A percentile compares a stretch with the other conserved stretches of the same genome.
These are phyloP conservation scores for Nibea coibor DNA, from an alignment of 2,113 vertebrate species.

Conservation along the genomic window DNA sequence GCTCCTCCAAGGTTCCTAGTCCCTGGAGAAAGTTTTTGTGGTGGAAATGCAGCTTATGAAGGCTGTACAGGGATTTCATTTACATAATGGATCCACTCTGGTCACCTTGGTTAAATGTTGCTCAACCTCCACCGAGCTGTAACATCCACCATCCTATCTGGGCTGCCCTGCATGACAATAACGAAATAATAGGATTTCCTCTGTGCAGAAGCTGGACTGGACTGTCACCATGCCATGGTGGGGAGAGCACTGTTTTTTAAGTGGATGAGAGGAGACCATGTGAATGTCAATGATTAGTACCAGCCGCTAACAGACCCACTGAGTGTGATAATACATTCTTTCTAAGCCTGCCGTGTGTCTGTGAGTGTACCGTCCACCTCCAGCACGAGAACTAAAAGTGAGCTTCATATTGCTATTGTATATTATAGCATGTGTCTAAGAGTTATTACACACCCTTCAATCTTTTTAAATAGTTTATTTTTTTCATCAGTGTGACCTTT, in stretches of 20 bases:
- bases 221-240: background rate
- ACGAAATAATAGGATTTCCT: background rate
- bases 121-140: background rate
- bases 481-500: background rate
- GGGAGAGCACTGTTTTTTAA: background rate
- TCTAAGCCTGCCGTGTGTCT: conserved; percentile 2
- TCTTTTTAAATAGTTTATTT: background rate
- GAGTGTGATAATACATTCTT: conserved; percentile 21
- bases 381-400: background rate
- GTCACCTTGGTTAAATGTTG: background rate
- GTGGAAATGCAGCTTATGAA: too few species aligned
- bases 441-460: background rate
- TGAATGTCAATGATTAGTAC: conserved; percentile 19
- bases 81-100: too few species aligned
- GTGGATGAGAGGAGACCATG: background rate
- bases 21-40: too few species aligned
- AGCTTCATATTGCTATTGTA: background rate
- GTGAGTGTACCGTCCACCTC: background rate
- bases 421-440: too few species aligned
- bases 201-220: background rate
- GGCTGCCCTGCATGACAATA: background rate
- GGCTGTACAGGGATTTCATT: too few species aligned
- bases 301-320: background rate
- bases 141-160: background rate
- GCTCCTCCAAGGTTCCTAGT: too few species aligned